Base-by-base conservation (phyloP, 2,113 vertebrate species). In the Ia io region DNA sequence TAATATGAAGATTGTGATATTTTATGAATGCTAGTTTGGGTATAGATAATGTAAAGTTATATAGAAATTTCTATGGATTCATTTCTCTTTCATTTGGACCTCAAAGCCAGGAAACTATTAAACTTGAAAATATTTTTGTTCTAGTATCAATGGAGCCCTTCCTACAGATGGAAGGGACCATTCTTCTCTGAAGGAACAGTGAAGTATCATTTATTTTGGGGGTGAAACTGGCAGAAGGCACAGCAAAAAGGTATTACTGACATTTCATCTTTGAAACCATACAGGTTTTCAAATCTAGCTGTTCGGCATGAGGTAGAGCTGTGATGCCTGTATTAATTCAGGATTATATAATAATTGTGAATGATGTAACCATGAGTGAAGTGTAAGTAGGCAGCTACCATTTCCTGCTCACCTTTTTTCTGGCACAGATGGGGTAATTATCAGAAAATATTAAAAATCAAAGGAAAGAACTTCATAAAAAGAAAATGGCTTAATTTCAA, bases 391-490 rank as follows among this genome's bases (percentile, higher is more conserved):
- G 84, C 76, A 96, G 44, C 56, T 91, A 49, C 42, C 6, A 0
- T 78, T 80, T 90, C 32, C 80, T 69, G 23, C 78, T 51, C 80
- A 59, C 56, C 85, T 94, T 95, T 96, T 96, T 84, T 77, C 80
- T 82, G 51, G 73, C 51, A 44, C 67, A 96, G 95, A 76, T 78
- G 74, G 80, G 47, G 6, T 86, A 90, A 86, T 97, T 95, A 96
- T 89, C 67, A 91, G 61, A 93, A 95, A 88, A 61, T 92, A 91
- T 96, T 92, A 90, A 94, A 95, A 97, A 96, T 96, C 90, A 93
- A 85, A 96, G 78, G 90, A 73, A 76, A 95, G 79, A 80, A 90
- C 76, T 79, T 80, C 44, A 89, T 90, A 70, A 90, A 70, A 95
- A 88, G 88, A 87, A 96, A 97, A 91, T 92, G 56, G 71, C 71